Conservation (phyloP, 2,888 invertebrate species). For the Plutella xylostella region DNA sequence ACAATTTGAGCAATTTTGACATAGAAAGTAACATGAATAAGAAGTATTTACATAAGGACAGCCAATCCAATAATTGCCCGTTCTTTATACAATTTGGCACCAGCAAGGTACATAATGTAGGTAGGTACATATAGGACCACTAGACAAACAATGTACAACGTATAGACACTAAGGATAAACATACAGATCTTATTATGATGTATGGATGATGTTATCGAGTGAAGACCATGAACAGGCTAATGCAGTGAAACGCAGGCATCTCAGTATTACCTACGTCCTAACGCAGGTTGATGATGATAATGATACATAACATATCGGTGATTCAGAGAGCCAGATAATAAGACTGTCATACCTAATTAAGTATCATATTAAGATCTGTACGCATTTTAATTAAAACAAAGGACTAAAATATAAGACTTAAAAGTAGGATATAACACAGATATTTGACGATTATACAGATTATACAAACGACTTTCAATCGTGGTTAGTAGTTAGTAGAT, state of each 20-base stretch:
- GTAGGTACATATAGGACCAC: conserved; percentile 3
- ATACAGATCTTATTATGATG: not conserved
- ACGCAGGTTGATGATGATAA: too few relatives aligned
- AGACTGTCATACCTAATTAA: too few relatives aligned
- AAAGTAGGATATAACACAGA: conserved; percentile 48
- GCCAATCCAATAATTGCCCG: conserved; percentile 9
- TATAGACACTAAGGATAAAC: not conserved
- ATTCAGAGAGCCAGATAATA: too few relatives aligned
- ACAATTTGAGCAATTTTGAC: conserved; percentile 9
- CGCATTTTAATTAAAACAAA: too few relatives aligned
- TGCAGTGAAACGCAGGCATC: too few relatives aligned
- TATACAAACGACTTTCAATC: not conserved
- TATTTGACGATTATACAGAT: conserved; percentile 45
- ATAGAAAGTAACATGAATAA: conserved; percentile 2
- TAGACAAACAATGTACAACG: not conserved
- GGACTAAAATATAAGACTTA: conserved; percentile 31
- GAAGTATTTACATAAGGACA: not conserved
- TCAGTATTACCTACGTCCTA: too few relatives aligned
- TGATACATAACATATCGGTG: too few relatives aligned
- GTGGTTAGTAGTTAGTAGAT: too few relatives aligned
- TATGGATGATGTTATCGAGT: too few relatives aligned
- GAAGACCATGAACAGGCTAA: too few relatives aligned
- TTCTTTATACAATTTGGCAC: conserved; percentile 43
- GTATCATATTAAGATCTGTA: too few relatives aligned
- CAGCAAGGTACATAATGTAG: conserved; percentile 62